phyloP scores from a whole-genome alignment of 2,888 invertebrate species.

The Ornithoptera priamus region DNA sequence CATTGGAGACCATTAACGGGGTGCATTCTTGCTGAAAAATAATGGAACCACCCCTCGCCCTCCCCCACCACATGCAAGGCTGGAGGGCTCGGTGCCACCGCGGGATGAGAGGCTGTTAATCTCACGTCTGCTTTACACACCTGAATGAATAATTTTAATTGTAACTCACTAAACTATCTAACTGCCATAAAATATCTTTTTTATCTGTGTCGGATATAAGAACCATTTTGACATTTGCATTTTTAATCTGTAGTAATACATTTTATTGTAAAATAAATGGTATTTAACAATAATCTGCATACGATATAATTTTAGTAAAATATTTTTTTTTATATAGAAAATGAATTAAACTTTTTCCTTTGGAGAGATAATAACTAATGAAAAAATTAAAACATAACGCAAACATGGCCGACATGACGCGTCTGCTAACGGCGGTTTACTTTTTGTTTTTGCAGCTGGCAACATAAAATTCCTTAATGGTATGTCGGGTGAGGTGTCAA shows the following conservation, averaged over 20 bases:
- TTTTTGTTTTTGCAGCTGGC: slow-evolving; percentile 15
- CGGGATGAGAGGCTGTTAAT: slow-evolving; percentile 20
- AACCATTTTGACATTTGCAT: not conserved
- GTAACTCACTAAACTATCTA: not conserved
- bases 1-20: slow-evolving; percentile 67
- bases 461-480: slow-evolving; percentile 42
- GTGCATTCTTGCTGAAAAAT: slow-evolving; percentile 74
- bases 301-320: no score
- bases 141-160: not conserved
- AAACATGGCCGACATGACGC: not conserved
- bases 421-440: slow-evolving; percentile 29
- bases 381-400: not conserved
- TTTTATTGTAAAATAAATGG: not conserved
- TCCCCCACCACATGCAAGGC: slow-evolving; percentile 47
- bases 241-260: not conserved
- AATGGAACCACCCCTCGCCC: slow-evolving; percentile 53
- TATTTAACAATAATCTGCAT: no score
- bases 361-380: not conserved
- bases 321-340: not conserved
- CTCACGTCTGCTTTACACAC: slow-evolving; percentile 29
- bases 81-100: slow-evolving; percentile 46
- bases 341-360: not conserved
- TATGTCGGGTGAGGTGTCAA: slow-evolving; percentile 77
- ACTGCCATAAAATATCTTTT: not conserved
- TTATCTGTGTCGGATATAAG: not conserved